These are phyloP conservation scores for Cryptomyrus ogoouensis DNA, from an alignment of 2,113 vertebrate genomes.

Conservation along the genomic window DNA sequence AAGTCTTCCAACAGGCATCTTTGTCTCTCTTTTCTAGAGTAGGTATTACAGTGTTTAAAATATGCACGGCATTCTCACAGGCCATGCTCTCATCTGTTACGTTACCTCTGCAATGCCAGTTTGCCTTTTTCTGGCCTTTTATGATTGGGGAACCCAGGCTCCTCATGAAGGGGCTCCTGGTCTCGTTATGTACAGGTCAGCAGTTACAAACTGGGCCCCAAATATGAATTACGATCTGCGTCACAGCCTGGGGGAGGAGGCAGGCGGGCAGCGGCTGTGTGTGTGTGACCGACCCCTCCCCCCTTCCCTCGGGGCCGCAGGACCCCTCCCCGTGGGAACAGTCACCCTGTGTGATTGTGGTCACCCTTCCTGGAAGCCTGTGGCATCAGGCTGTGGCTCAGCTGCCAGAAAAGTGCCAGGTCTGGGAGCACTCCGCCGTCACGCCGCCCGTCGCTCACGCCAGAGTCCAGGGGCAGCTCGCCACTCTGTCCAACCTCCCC, in stretches of 20 bases:
- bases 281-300: background rate
- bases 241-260: background rate
- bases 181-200: background rate
- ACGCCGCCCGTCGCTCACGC: slow-evolving; percentile 57
- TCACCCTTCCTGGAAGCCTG: slow-evolving; percentile 66
- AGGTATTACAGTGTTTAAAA: background rate
- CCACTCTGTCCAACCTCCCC: slow-evolving; percentile 52
- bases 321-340: slow-evolving; percentile 64
- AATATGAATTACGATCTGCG: background rate
- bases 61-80: background rate
- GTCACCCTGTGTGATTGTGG: slow-evolving; percentile 60
- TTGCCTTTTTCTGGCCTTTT: background rate
- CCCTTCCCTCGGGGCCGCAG: background rate
- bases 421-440: slow-evolving; percentile 45
- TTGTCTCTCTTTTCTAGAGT: background rate
- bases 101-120: background rate
- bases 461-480: slow-evolving; percentile 53
- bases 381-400: slow-evolving; percentile 56
- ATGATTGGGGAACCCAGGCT: background rate
- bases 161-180: background rate
- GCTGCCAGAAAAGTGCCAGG: slow-evolving; percentile 53
- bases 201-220: background rate
- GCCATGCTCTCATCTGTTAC: background rate
- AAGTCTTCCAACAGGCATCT: background rate
- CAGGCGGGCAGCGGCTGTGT: background rate